Evolutionary conservation across 2,113 vertebrate species (phyloP).

Genomic region (Forbesichthys papilliferus): DNA sequence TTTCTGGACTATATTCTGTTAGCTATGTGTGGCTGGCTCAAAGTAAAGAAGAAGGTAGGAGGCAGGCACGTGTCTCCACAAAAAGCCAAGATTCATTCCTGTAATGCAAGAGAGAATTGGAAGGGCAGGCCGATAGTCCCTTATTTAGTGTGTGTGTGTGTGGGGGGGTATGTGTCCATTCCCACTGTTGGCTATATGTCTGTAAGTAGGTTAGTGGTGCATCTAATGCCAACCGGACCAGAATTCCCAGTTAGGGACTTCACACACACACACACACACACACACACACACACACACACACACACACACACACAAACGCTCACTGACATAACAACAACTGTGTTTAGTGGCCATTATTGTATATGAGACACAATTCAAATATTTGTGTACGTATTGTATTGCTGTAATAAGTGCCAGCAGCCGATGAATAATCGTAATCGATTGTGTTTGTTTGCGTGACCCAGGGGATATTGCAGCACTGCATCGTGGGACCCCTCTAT

Average conservation of each 20-base stretch:
- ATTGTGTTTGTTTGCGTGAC: conserved; percentile 30
- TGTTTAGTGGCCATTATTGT: conserved; percentile 3
- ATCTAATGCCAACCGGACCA: conserved; percentile 16
- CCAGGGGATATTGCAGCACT: conserved; percentile 83
- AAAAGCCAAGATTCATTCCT: background rate
- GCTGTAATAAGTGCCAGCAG: background rate
- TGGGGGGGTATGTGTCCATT: background rate
- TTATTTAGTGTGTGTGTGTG: conserved; percentile 8
- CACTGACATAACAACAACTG: conserved; percentile 23
- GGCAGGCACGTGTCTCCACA: background rate
- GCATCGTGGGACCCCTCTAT: conserved; percentile 93
- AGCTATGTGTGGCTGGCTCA: conserved; percentile 1
- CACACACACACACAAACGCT: background rate
- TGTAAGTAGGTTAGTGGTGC: conserved; percentile 58
- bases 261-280: conserved; percentile 9
- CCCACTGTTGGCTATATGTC: conserved; percentile 22
- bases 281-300: conserved; percentile 23
- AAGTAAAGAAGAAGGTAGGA: conserved; percentile 4
- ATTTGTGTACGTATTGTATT: no score
- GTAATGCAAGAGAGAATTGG: background rate
- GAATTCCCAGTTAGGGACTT: conserved; percentile 15
- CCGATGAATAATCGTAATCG: background rate
- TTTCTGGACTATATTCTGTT: no score
- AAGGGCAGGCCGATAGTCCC: conserved; percentile 26
- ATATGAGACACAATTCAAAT: no score